Evolutionary conservation across 2,113 vertebrate species (phyloP).

Genomic region (Phaethornis superciliosus): DNA sequence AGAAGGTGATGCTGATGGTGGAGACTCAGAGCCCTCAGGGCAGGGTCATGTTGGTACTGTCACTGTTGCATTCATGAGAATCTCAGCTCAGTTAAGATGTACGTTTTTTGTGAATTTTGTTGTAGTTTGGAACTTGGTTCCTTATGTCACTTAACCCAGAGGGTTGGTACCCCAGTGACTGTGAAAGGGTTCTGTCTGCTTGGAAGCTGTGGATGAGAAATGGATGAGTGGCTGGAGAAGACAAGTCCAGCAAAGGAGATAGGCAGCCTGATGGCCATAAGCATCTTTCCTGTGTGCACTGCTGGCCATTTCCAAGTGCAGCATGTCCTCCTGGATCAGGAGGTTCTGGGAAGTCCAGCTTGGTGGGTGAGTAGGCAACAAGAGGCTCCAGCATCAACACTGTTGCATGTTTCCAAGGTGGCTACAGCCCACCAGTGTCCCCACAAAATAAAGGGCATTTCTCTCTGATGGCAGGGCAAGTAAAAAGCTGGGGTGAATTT

Average conservation of each 20-base stretch:
- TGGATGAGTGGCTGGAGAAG: not conserved
- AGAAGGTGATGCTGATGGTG: not conserved
- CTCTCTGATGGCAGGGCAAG: not conserved
- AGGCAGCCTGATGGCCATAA: not conserved
- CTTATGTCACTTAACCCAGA: not conserved
- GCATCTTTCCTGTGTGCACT: not conserved
- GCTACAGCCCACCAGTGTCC: rapidly evolving
- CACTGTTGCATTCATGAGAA: not conserved
- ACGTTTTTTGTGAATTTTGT: not conserved
- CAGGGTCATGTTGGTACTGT: not conserved
- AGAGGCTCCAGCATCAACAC: not conserved
- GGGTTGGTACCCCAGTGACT: not conserved
- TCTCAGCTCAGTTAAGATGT: not conserved
- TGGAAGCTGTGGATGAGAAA: not conserved
- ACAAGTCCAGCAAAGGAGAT: not conserved
- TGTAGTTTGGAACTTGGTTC: not conserved
- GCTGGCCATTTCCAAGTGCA: not conserved
- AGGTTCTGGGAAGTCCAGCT: not conserved
- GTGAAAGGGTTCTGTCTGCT: not conserved
- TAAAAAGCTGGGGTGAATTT: not conserved
- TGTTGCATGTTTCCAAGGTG: not conserved
- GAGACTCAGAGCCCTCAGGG: rapidly evolving
- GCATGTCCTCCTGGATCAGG: not conserved
- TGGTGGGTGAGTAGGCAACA: rapidly evolving
- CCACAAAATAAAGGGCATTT: not conserved